phyloP scores from a whole-genome alignment of 2,113 vertebrate species.

The Labeo catla region DNA sequence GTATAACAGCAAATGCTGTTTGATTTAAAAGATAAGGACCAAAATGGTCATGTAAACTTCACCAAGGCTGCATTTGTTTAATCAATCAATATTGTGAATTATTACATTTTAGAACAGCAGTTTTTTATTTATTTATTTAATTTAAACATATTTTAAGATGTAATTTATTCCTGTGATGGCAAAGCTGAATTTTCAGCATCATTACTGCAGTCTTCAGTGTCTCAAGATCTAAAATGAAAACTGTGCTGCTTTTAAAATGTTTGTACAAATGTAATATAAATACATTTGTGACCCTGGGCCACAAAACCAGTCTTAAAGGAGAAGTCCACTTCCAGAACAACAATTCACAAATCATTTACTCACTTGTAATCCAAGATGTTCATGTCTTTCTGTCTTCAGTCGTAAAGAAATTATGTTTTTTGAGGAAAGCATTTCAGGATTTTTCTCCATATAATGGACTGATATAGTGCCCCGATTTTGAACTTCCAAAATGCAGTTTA shows the following conservation, averaged over 20 bases:
- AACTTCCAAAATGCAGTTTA: too few relatives aligned
- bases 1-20: not conserved
- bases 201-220: not conserved
- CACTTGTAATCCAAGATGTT: too few relatives aligned
- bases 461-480: too few relatives aligned
- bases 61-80: not conserved
- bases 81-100: not conserved
- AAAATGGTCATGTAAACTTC: not conserved
- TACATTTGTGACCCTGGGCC: not conserved
- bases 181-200: not conserved
- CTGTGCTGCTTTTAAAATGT: not conserved
- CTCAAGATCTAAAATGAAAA: not conserved
- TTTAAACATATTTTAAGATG: not conserved
- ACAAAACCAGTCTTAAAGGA: too few relatives aligned
- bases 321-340: too few relatives aligned
- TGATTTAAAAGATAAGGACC: not conserved
- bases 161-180: not conserved
- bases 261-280: not conserved
- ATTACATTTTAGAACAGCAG: not conserved
- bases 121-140: not conserved
- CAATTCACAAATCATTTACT: too few relatives aligned
- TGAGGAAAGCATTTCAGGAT: too few relatives aligned
- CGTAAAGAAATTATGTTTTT: too few relatives aligned
- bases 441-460: too few relatives aligned
- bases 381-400: too few relatives aligned